Percentiles rank a stretch among this genome's conserved stretches.
Conservation (phyloP, 2,797 vertebrate species). For the Chloroceryle amazona region DNA sequence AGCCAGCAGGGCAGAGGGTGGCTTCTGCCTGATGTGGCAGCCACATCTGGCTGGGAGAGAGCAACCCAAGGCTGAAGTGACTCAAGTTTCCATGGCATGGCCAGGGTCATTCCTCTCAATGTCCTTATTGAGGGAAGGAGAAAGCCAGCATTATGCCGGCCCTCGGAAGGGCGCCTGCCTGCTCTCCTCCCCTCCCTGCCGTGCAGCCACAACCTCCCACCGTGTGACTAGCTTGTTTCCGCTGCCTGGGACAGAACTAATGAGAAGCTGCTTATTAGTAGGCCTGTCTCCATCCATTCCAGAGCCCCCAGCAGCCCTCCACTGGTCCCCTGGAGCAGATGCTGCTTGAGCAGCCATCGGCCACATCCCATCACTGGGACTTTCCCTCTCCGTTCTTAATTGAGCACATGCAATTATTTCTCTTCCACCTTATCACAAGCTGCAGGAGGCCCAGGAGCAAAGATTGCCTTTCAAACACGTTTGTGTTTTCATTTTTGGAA, state of each 20-base stretch:
- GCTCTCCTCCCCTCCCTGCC: neutral
- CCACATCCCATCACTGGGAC: neutral
- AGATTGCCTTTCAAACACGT: neutral
- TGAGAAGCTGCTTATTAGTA: neutral
- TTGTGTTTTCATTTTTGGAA: neutral
- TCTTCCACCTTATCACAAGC: neutral
- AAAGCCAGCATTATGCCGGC: neutral
- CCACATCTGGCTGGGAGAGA: neutral
- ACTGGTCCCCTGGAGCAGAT: fast-evolving
- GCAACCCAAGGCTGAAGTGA: neutral
- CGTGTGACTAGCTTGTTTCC: neutral
- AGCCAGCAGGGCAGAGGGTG: neutral
- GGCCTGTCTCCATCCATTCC: neutral
- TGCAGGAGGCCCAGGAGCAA: neutral
- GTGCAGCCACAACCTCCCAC: fast-evolving
- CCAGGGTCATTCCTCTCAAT: neutral
- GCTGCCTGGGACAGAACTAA: neutral
- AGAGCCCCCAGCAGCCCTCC: neutral
- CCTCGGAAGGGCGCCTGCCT: neutral
- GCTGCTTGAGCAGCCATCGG: neutral
- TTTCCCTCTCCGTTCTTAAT: neutral
- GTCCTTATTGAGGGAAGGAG: neutral
- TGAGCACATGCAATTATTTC: neutral
- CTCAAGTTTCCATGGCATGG: fast-evolving
- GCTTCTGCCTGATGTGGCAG: neutral